Percentiles rank a stretch among this genome's conserved stretches.
These are phyloP conservation scores for Aradus depressus DNA, from an alignment of 2,888 invertebrate genomes.

Conservation along the genomic window DNA sequence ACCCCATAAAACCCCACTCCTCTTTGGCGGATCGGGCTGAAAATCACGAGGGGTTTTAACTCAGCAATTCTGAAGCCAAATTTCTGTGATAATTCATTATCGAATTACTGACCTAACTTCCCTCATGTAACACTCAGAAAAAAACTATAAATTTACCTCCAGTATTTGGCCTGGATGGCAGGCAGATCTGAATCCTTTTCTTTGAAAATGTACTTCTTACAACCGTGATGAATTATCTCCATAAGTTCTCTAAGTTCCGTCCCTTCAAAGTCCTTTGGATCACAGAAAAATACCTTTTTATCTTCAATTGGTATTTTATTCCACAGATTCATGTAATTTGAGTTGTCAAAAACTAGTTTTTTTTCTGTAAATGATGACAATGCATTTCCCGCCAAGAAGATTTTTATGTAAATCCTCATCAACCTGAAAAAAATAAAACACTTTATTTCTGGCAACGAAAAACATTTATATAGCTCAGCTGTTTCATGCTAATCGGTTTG, in stretches of 20 bases:
- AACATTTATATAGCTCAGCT: background rate
- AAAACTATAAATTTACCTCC: background rate
- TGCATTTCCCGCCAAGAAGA: slow-evolving; percentile 19
- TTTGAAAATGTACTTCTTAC: slow-evolving; percentile 19
- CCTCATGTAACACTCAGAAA: background rate
- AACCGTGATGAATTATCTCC: slow-evolving; percentile 6
- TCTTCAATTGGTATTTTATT: background rate
- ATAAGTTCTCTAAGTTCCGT: slow-evolving; percentile 1
- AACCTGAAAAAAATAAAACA: slow-evolving; percentile 18
- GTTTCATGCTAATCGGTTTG: background rate
- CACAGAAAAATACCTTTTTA: slow-evolving; percentile 1
- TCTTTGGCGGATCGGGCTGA: no score
- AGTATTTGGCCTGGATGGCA: background rate
- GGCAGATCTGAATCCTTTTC: slow-evolving; percentile 19
- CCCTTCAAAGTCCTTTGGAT: background rate
- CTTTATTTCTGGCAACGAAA: background rate
- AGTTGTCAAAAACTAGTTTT: slow-evolving; percentile 12
- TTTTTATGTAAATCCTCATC: slow-evolving; percentile 19
- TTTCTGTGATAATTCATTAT: no score
- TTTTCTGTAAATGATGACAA: slow-evolving; percentile 14
- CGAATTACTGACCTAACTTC: background rate
- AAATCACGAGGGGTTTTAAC: no score
- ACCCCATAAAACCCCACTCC: no score
- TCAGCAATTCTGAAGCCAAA: no score
- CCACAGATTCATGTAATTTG: slow-evolving; percentile 6